Conservation (phyloP, 1,140 invertebrate genomes). For the Drosophila kanapiae region DNA sequence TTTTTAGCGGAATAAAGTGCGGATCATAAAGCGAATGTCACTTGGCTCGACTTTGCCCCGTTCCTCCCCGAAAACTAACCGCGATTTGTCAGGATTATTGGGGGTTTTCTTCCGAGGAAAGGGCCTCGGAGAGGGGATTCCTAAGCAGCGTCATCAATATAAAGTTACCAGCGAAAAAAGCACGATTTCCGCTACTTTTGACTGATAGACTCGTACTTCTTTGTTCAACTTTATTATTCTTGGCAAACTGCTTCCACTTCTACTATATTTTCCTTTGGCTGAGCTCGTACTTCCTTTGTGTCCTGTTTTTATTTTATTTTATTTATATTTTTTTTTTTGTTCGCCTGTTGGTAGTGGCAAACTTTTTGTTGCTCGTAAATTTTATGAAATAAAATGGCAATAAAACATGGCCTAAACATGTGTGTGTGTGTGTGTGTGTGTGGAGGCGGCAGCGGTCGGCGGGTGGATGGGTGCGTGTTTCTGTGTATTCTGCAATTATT, state of each 20-base stretch:
- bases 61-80: constrained; percentile 1
- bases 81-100: constrained; percentile 53
- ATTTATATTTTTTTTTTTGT: background rate
- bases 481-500: constrained; percentile 78
- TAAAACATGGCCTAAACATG: constrained; percentile 71
- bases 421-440: background rate
- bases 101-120: background rate
- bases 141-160: constrained; percentile 51
- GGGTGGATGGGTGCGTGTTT: constrained; percentile 9
- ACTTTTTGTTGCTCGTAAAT: constrained; percentile 80
- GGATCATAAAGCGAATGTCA: constrained; percentile 41
- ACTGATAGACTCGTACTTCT: constrained; percentile 50
- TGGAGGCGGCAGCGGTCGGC: too few relatives aligned
- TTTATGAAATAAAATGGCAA: constrained; percentile 82
- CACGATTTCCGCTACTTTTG: constrained; percentile 50
- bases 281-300: constrained; percentile 33
- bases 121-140: background rate
- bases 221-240: constrained; percentile 54
- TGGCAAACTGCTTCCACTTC: constrained; percentile 36
- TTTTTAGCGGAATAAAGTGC: constrained; percentile 28
- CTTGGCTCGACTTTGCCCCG: background rate
- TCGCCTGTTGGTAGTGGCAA: constrained; percentile 36
- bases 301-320: constrained; percentile 19
- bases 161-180: constrained; percentile 17
- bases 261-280: constrained; percentile 21